These are phyloP conservation scores for Acleris cristana DNA, from an alignment of 2,888 invertebrate species.

Conservation along the genomic window DNA sequence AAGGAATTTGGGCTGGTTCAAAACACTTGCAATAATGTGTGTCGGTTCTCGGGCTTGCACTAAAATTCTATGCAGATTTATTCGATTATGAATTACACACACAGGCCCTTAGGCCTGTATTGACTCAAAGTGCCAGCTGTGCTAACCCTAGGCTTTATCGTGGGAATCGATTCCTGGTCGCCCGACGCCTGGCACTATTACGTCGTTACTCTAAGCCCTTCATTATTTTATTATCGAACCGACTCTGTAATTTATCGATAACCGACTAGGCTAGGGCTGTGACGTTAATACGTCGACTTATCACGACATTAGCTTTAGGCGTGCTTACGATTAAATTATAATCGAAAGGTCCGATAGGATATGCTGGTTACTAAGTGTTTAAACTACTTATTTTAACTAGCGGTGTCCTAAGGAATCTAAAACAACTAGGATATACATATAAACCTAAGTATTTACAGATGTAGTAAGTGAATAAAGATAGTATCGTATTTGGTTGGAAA, in stretches of 20 bases:
- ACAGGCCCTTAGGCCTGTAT: slow-evolving; percentile 14
- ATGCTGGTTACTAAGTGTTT: not conserved
- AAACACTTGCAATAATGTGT: slow-evolving; percentile 12
- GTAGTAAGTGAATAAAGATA: too few relatives aligned
- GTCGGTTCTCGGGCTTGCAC: slow-evolving; percentile 15
- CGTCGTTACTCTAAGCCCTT: slow-evolving; percentile 56
- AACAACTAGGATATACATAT: too few relatives aligned
- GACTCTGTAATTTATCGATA: slow-evolving; percentile 55
- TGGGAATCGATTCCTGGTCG: slow-evolving; percentile 37
- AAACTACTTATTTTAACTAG: not conserved
- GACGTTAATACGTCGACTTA: slow-evolving; percentile 68
- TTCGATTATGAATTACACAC: slow-evolving; percentile 28
- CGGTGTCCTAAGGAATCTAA: too few relatives aligned
- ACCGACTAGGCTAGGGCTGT: slow-evolving; percentile 50
- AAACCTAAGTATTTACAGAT: too few relatives aligned
- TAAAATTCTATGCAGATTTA: slow-evolving; percentile 24
- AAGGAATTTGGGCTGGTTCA: slow-evolving; percentile 9
- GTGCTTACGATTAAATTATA: slow-evolving; percentile 41
- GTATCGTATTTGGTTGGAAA: too few relatives aligned
- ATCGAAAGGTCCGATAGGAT: slow-evolving; percentile 5
- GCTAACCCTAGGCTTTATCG: slow-evolving; percentile 21
- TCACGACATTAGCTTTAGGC: slow-evolving; percentile 62
- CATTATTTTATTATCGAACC: slow-evolving; percentile 71
- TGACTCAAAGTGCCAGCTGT: slow-evolving; percentile 19
- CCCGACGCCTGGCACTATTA: slow-evolving; percentile 50